These are phyloP conservation scores for Planococcus citri DNA, from an alignment of 1,140 invertebrate genomes.

Conservation along the genomic window DNA sequence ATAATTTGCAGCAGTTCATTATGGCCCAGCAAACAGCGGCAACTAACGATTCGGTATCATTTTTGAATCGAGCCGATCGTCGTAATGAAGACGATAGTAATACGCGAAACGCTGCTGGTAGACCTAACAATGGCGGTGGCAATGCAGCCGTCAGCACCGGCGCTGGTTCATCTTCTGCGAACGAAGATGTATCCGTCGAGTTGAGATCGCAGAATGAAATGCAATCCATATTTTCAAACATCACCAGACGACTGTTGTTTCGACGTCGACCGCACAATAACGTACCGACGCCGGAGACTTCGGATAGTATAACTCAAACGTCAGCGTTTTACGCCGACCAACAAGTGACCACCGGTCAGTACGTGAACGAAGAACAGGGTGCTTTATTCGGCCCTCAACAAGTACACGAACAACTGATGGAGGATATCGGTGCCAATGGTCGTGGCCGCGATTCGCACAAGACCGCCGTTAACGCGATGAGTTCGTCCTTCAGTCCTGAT, in stretches of 20 bases:
- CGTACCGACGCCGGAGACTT: too few relatives aligned
- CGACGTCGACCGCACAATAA: neutral
- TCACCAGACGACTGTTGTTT: neutral
- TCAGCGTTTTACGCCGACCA: neutral
- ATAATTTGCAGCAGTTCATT: conserved; percentile 41
- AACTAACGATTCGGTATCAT: neutral
- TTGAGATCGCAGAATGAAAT: neutral
- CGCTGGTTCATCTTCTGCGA: neutral
- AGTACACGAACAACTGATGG: too few relatives aligned
- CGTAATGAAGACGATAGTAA: neutral
- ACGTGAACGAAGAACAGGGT: neutral
- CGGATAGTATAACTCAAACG: neutral
- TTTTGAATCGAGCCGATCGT: neutral
- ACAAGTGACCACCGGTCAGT: neutral
- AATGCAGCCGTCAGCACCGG: too few relatives aligned
- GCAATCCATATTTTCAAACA: neutral
- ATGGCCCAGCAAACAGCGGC: neutral
- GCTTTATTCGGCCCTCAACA: neutral
- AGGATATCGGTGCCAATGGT: too few relatives aligned
- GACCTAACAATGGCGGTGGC: neutral
- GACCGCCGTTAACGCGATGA: neutral
- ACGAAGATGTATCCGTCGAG: neutral
- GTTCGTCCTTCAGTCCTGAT: neutral
- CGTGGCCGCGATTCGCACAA: neutral
- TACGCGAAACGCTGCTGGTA: neutral